phyloP scores from a whole-genome alignment of 2,888 invertebrate genomes.

The Latheticus oryzae region DNA sequence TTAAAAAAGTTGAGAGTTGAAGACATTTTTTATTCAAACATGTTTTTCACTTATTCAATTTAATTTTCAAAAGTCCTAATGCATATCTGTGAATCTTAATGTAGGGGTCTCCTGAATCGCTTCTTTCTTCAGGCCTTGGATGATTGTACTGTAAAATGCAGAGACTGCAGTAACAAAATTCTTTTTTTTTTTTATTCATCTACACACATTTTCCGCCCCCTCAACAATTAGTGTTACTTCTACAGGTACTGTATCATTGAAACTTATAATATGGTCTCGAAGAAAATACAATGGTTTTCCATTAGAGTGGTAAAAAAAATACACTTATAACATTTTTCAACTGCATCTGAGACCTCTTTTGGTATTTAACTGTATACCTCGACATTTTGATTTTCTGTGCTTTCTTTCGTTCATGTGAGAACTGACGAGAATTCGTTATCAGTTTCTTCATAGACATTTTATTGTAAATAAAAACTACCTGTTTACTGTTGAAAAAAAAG shows the following conservation, averaged over 20 bases:
- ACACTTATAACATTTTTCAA: constrained; percentile 6
- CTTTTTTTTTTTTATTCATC: no score
- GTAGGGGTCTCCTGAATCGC: no score
- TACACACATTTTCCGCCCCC: constrained; percentile 13
- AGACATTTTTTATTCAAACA: no score
- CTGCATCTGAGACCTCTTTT: constrained; percentile 8
- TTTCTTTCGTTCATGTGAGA: constrained; percentile 9
- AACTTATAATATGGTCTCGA: constrained; percentile 11
- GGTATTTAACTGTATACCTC: constrained; percentile 12
- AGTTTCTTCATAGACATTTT: not conserved
- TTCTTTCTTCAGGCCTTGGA: no score
- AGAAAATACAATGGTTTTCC: constrained; percentile 1
- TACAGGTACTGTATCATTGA: constrained; percentile 7
- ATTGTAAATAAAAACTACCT: no score
- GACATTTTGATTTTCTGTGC: constrained; percentile 13
- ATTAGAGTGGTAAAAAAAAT: constrained; percentile 14
- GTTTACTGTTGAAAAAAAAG: no score
- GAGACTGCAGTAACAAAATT: no score
- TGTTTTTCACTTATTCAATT: no score
- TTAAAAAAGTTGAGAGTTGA: no score
- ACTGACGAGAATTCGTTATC: constrained; percentile 12
- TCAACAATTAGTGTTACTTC: constrained; percentile 12
- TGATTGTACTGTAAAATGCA: no score
- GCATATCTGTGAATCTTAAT: no score
- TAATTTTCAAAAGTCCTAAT: no score